A percentile compares a stretch with the other conserved stretches of the same genome.
phyloP scores from a whole-genome alignment of 1,140 invertebrate species.

The Spodoptera frugiperda region DNA sequence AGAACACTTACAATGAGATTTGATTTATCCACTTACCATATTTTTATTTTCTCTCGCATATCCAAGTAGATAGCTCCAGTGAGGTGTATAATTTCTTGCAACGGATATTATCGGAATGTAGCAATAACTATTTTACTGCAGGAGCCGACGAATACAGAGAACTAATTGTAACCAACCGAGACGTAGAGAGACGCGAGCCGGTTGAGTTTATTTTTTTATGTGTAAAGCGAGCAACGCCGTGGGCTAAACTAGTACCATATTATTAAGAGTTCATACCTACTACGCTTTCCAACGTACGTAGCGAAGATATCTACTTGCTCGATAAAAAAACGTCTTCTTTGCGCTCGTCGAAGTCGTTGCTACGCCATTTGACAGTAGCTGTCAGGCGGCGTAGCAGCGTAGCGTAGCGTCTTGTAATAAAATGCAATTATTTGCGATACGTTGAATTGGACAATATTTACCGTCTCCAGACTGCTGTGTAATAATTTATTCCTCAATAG shows the following conservation, averaged over 20 bases:
- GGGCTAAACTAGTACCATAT: constrained; percentile 15
- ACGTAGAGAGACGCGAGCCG: constrained; percentile 1
- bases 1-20: constrained; percentile 9
- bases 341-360: neutral
- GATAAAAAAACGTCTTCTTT: neutral
- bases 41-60: constrained; percentile 4
- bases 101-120: constrained; percentile 15
- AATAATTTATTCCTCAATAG: no score
- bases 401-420: neutral
- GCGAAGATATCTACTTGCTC: neutral
- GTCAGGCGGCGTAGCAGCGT: constrained; percentile 10
- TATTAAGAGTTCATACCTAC: constrained; percentile 10
- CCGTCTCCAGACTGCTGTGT: no score
- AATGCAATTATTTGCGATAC: no score
- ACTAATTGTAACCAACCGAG: constrained; percentile 12
- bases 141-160: constrained; percentile 19
- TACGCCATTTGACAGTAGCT: constrained; percentile 13
- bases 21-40: constrained; percentile 3
- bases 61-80: neutral
- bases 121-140: constrained; percentile 18
- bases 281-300: neutral
- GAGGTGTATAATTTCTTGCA: constrained; percentile 25
- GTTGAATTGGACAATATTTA: no score
- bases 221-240: constrained; percentile 12
- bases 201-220: constrained; percentile 7